Percentiles rank a stretch among this genome's conserved stretches.
Evolutionary conservation across 2,113 vertebrate genomes (phyloP).

Genomic region (Notechis scutatus): DNA sequence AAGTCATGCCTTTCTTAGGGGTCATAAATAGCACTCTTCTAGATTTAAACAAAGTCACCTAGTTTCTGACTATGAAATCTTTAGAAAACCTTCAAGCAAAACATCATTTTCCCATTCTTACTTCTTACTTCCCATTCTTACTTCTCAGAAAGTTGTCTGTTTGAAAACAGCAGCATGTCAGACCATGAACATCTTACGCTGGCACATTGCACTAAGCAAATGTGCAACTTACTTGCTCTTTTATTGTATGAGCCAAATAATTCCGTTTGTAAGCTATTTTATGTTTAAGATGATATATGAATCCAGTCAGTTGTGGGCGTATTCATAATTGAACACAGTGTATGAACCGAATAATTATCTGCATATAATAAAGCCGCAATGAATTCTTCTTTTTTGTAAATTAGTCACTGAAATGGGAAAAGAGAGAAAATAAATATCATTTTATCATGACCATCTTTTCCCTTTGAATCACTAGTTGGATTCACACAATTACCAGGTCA

Average conservation of each 20-base stretch:
- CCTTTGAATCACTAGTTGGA: neutral
- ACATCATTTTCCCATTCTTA: neutral
- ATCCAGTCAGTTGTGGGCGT: neutral
- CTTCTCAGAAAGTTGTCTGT: neutral
- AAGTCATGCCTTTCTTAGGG: neutral
- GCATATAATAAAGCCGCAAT: neutral
- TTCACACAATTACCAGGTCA: neutral
- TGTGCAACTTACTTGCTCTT: neutral
- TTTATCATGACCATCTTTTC: neutral
- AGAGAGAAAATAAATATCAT: neutral
- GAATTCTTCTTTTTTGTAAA: neutral
- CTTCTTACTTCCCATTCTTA: neutral
- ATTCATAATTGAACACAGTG: neutral
- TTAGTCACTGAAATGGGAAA: neutral
- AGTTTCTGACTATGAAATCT: neutral
- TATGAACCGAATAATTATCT: neutral
- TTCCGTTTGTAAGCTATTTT: neutral
- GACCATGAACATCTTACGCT: neutral
- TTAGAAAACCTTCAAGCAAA: neutral
- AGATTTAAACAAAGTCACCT: neutral
- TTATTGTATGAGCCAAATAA: neutral
- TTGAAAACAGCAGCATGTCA: neutral
- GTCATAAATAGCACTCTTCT: neutral
- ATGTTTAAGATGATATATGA: neutral
- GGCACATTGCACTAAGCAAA: neutral